Conservation (phyloP, 1,140 invertebrate genomes). For the Eriocheir sinensis region DNA sequence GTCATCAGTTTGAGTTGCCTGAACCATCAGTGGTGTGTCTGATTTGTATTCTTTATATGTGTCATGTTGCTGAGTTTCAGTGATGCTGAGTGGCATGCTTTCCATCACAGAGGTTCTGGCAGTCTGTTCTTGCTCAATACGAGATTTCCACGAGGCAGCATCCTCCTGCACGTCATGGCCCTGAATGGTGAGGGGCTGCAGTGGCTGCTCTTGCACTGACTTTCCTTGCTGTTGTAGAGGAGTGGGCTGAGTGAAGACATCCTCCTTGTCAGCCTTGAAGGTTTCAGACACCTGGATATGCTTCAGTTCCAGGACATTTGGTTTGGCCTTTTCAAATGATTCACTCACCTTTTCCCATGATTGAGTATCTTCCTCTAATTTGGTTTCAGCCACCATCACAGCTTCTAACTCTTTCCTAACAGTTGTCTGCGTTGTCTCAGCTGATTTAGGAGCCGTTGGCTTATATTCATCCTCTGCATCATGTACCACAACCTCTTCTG, state of each 20-base stretch:
- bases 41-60: conserved; percentile 67
- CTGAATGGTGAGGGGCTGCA: conserved; percentile 63
- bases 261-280: conserved; percentile 68
- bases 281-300: conserved; percentile 68
- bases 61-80: conserved; percentile 67
- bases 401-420: conserved; percentile 69
- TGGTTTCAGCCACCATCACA: conserved; percentile 68
- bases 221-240: conserved; percentile 64
- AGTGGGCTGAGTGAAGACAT: conserved; percentile 51
- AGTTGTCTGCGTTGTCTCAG: conserved; percentile 60
- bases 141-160: conserved; percentile 69
- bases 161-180: conserved; percentile 69
- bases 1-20: conserved; percentile 64
- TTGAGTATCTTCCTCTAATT: conserved; percentile 63
- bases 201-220: conserved; percentile 52
- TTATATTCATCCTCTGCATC: conserved; percentile 71
- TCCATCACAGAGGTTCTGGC: conserved; percentile 65
- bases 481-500: conserved; percentile 73
- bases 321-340: conserved; percentile 65
- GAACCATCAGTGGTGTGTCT: conserved; percentile 59
- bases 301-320: conserved; percentile 60
- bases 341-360: conserved; percentile 66
- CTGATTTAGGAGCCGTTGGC: conserved; percentile 51
- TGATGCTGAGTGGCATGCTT: conserved; percentile 58
- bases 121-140: conserved; percentile 64